These are phyloP conservation scores for Pristiophorus japonicus DNA, from an alignment of 2,113 vertebrate species.

Conservation along the genomic window DNA sequence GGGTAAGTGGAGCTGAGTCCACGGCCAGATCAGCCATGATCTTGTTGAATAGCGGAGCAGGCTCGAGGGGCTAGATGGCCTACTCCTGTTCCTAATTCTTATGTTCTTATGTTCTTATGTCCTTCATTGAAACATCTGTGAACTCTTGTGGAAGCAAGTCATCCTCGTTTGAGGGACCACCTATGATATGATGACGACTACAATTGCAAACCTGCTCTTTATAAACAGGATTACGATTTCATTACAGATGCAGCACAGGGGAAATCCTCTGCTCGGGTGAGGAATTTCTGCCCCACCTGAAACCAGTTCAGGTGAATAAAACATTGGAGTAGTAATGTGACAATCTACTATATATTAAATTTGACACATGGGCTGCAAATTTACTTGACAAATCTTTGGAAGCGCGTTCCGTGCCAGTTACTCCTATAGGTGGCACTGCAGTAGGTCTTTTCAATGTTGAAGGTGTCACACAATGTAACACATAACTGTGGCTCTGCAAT, in stretches of 20 bases:
- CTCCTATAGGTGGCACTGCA: slow-evolving; percentile 25
- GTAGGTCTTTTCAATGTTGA: background rate
- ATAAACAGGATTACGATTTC: background rate
- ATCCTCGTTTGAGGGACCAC: too few relatives aligned
- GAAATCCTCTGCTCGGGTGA: background rate
- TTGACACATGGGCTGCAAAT: background rate
- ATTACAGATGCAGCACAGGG: background rate
- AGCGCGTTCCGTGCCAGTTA: background rate
- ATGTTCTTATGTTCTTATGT: too few relatives aligned
- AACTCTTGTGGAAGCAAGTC: too few relatives aligned
- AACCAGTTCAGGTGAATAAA: background rate
- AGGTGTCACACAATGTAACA: background rate
- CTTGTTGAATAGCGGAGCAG: too few relatives aligned
- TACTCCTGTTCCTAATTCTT: too few relatives aligned
- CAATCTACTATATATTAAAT: background rate
- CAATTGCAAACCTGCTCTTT: background rate
- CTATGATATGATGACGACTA: too few relatives aligned
- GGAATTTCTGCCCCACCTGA: background rate
- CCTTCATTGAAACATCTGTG: too few relatives aligned
- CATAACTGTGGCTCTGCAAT: background rate
- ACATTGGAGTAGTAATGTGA: background rate
- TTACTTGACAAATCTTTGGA: background rate
- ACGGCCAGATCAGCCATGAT: too few relatives aligned
- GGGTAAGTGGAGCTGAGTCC: too few relatives aligned
- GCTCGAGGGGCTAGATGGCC: too few relatives aligned